These are phyloP conservation scores for Drosophila kanapiae DNA, from an alignment of 1,140 invertebrate species.

Conservation along the genomic window DNA sequence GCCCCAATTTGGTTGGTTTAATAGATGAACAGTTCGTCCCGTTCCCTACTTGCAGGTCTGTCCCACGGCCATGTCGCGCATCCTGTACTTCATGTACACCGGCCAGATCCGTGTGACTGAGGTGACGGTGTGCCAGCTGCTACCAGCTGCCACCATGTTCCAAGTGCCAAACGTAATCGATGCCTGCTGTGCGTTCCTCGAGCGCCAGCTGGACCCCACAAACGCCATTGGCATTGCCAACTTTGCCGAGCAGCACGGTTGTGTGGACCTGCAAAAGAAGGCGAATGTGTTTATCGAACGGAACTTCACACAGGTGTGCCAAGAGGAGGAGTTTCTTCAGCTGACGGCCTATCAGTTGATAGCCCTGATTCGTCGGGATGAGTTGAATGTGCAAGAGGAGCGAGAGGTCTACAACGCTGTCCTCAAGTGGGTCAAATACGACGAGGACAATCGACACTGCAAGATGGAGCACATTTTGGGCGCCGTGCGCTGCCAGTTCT, in stretches of 20 bases:
- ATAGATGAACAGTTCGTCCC: constrained; percentile 71
- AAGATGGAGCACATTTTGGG: constrained; percentile 95
- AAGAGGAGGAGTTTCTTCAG: constrained; percentile 96
- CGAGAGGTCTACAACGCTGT: constrained; percentile 96
- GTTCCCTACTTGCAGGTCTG: constrained; percentile 85
- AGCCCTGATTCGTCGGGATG: constrained; percentile 93
- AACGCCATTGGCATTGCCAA: constrained; percentile 97
- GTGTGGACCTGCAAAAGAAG: constrained; percentile 92
- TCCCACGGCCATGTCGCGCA: constrained; percentile 92
- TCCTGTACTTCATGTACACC: constrained; percentile 96
- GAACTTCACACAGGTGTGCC: constrained; percentile 95
- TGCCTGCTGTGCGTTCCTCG: constrained; percentile 95
- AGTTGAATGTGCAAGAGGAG: constrained; percentile 95
- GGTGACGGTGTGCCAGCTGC: constrained; percentile 94
- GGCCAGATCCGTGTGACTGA: constrained; percentile 95
- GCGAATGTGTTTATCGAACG: constrained; percentile 96
- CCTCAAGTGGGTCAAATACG: constrained; percentile 95
- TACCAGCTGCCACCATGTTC: constrained; percentile 97
- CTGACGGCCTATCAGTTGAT: constrained; percentile 92
- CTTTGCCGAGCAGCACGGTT: constrained; percentile 96
- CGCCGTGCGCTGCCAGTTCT: constrained; percentile 95
- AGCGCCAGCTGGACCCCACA: constrained; percentile 95
- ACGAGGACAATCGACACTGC: constrained; percentile 92
- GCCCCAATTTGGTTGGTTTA: constrained; percentile 59
- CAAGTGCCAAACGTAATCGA: constrained; percentile 96